Evolutionary conservation across 2,113 vertebrate species (phyloP), one percentile per base, ranked within the genome.

Genomic region (Callopanchax toddi): DNA sequence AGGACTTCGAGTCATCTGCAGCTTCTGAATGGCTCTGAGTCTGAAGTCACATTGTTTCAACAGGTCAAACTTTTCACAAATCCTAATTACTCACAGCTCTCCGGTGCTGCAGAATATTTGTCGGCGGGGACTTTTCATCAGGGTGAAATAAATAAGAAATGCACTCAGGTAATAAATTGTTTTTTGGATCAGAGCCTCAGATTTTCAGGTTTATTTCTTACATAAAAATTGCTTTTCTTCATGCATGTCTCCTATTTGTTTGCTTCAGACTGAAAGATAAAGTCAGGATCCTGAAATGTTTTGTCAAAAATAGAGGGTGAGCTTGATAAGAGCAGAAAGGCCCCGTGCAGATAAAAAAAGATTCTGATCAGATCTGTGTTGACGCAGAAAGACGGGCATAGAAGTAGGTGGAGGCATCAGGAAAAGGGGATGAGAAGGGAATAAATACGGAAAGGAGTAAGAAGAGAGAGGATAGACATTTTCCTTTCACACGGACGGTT

Each of bases 91-190:
- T 51, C 43, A 71, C 25, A 64, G 11, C 25, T 74, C 64, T 71
- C 16, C 20, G 10, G n/a, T 45, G 12, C 25, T 59, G 45, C 50
- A 72, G 43, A 22, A n/a, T n/a, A n/a, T n/a, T n/a, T n/a, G n/a
- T n/a, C 29, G 29, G 12, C 13, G 22, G 42, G 48, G 23, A 65
- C 39, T 36, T 58, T 63, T 49, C 40, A 52, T 9, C 2, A 9
- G 42, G 43, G 40, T 0, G 22, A 43, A 74, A 60, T 52, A 73
- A 61, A 68, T 61, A 65, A 44, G 40, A 76, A 78, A 81, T 44
- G 49, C 61, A 74, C 42, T 67, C 62, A 17, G 71, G 61, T 84
- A 81, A 78, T 64, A 84, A 74, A 88, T 81, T 69, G 59, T 0
- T 60, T 83, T 81, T 42, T 64, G 76, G 44, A 66, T 42, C 17